Conservation (phyloP, 2,113 vertebrate species). For the Pygoscelis adeliae region DNA sequence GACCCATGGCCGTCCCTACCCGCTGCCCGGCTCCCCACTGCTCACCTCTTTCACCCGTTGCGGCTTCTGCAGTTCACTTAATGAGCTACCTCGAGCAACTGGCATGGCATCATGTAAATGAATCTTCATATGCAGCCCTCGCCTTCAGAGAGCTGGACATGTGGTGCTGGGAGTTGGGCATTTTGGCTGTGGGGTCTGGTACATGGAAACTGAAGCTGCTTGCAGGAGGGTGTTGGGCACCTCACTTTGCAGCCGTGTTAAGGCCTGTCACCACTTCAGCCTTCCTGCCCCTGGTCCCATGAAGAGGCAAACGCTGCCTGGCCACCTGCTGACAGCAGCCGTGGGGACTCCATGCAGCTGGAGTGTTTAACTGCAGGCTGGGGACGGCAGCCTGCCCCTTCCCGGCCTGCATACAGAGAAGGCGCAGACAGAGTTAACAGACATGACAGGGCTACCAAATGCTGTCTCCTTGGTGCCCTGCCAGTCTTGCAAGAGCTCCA, state of each 20-base stretch:
- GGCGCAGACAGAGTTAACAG: not conserved
- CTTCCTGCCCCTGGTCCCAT: not conserved
- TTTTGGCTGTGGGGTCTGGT: not conserved
- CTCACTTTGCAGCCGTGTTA: not conserved
- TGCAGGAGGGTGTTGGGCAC: accelerated
- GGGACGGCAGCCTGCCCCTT: not conserved
- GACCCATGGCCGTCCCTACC: not conserved
- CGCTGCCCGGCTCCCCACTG: accelerated
- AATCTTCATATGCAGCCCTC: not conserved
- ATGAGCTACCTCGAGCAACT: accelerated
- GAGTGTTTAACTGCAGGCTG: not conserved
- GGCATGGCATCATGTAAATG: not conserved
- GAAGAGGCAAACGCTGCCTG: not conserved
- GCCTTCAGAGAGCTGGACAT: accelerated
- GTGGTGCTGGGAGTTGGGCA: too few species aligned
- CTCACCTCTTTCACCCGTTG: not conserved
- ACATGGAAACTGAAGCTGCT: not conserved
- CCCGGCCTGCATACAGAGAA: not conserved
- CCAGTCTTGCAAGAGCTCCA: not conserved
- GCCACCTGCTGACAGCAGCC: not conserved
- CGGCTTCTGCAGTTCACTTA: not conserved
- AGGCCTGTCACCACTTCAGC: not conserved
- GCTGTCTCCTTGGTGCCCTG: not conserved
- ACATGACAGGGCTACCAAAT: not conserved
- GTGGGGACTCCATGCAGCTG: not conserved